Conservation (phyloP, 2,113 vertebrate genomes). For the Sinocyclocheilus rhinocerous region DNA sequence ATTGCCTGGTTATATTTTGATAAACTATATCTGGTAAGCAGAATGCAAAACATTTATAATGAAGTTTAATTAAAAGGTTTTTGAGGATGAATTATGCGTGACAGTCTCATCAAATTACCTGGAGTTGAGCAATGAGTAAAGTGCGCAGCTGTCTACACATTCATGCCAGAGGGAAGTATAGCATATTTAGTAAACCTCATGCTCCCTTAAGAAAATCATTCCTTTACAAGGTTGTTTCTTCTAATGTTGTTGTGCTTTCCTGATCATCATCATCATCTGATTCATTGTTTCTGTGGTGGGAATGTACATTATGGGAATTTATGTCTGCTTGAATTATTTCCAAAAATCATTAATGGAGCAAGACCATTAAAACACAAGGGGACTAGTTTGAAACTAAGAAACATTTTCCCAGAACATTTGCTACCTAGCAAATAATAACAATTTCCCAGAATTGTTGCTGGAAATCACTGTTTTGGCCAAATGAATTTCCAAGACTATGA, state of each 20-base stretch:
- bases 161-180: neutral
- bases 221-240: neutral
- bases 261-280: neutral
- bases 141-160: constrained; percentile 29
- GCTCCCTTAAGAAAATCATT: constrained; percentile 2
- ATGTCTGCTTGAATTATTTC: neutral
- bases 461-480: neutral
- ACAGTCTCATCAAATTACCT: neutral
- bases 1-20: neutral
- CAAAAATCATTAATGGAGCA: neutral
- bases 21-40: constrained; percentile 7
- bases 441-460: neutral
- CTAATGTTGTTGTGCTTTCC: neutral
- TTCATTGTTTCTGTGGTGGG: no score
- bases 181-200: neutral
- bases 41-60: constrained; percentile 18
- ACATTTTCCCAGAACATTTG: neutral
- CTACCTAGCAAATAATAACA: neutral
- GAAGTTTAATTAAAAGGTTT: constrained; percentile 9
- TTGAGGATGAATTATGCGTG: neutral
- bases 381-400: neutral
- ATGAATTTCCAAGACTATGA: neutral
- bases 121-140: neutral
- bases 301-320: neutral
- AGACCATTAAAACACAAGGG: neutral